Base-by-base conservation (phyloP, 2,888 invertebrate species). In the Sinhomidia bicolor region DNA sequence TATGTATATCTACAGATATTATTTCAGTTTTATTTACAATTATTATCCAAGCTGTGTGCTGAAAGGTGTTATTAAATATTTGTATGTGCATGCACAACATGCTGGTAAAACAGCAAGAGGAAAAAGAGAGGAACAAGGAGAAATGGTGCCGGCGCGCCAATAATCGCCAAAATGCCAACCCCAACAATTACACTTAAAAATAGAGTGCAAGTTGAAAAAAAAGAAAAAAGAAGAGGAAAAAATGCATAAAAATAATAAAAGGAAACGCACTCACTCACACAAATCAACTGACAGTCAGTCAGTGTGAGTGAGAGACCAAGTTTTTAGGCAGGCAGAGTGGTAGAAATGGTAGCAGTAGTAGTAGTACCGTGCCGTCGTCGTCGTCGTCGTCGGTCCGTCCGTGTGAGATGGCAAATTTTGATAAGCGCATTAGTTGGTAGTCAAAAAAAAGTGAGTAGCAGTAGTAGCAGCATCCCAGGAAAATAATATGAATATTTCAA, bases 131-230 rank as follows among this genome's bases (percentile, higher is more conserved):
- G 62, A 41, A 54, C 20, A 60, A 14, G n/a, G 44, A 71, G 79
- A 7, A 62, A 36, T 82, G 78, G 82, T 62, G 88, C 76, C 88
- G 79, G 68, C 83, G 68, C 78, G 83, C 88, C 82, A 86, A 62
- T 41, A 78, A 44, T 26, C 74, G 74, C 80, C 41, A 26, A 23
- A 74, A 80, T 29, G 44, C 80, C 68, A 84, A 74, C 88, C 88
- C 88, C 60, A 57, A 74, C 88, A 88, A 83, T 83, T 83, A 88
- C 20, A 23, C 26, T 76, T 62, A 87, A 80, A 88, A 62, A 88
- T 71, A 87, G 47, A 65, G 62, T 65, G n/a, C n/a, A n/a, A n/a
- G n/a, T n/a, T n/a, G n/a, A n/a, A n/a, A n/a, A n/a, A n/a, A n/a
- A n/a, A n/a, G n/a, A n/a, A n/a, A n/a, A 79, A 60, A 17, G 44